A percentile compares a stretch with the other conserved stretches of the same genome.
Conservation (phyloP, 2,888 invertebrate genomes). For the Temnothorax rugatulus region DNA sequence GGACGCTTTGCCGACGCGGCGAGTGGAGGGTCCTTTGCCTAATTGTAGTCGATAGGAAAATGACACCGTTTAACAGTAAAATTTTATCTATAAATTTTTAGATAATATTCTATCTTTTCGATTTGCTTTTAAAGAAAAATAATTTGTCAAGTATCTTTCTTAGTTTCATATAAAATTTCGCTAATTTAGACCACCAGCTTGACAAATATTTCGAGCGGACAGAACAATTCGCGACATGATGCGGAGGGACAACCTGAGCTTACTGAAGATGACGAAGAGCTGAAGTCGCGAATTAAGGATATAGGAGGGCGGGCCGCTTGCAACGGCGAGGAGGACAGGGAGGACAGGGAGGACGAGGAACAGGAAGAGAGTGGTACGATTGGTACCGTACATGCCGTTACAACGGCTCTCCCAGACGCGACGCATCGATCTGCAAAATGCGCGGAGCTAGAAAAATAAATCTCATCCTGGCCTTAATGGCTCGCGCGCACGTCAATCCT, state of each 20-base stretch:
- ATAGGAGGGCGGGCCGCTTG: slow-evolving; percentile 40
- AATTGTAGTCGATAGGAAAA: slow-evolving; percentile 16
- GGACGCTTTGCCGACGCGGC: slow-evolving; percentile 80
- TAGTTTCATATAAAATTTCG: neutral
- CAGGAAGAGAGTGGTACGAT: slow-evolving; percentile 81
- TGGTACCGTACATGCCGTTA: slow-evolving; percentile 78
- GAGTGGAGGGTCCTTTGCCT: slow-evolving; percentile 78
- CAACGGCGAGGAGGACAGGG: slow-evolving; percentile 48
- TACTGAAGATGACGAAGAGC: slow-evolving; percentile 73
- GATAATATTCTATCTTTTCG: neutral
- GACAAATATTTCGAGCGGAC: neutral
- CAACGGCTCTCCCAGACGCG: slow-evolving; percentile 79
- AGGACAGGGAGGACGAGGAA: slow-evolving; percentile 57
- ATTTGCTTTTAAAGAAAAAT: neutral
- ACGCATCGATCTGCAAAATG: slow-evolving; percentile 82
- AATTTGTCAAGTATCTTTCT: neutral
- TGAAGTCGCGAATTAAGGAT: slow-evolving; percentile 65
- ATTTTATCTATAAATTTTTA: neutral
- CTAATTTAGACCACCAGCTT: neutral
- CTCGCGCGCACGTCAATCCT: slow-evolving; percentile 76
- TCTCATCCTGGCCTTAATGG: slow-evolving; percentile 73
- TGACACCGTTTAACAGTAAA: neutral
- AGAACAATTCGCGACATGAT: slow-evolving; percentile 38
- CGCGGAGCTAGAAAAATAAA: slow-evolving; percentile 72
- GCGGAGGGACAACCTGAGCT: slow-evolving; percentile 71